Evolutionary conservation across 2,113 vertebrate genomes (phyloP).

Genomic region (Oncorhynchus masou): DNA sequence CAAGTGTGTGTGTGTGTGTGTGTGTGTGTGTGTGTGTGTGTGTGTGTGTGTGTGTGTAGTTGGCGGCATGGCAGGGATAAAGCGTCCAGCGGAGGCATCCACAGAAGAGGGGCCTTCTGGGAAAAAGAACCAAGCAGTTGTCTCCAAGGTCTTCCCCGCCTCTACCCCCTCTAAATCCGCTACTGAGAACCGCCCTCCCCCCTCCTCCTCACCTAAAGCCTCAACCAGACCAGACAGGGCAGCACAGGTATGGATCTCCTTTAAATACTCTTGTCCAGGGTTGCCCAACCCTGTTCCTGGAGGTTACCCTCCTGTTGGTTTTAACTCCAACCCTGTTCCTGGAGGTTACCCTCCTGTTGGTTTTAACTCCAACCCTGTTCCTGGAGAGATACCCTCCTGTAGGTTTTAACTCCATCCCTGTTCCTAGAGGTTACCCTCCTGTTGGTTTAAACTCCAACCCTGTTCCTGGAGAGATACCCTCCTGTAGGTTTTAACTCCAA

Average conservation of each 20-base stretch:
- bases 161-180: conserved; percentile 45
- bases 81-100: conserved; percentile 76
- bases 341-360: too few species aligned
- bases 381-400: too few species aligned
- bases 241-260: conserved; percentile 37
- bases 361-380: too few species aligned
- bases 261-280: background rate
- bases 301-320: too few species aligned
- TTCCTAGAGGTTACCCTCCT: too few species aligned
- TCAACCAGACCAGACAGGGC: conserved; percentile 34
- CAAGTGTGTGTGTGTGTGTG: conserved; percentile 6
- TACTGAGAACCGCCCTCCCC: conserved; percentile 59
- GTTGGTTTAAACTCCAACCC: too few species aligned
- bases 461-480: too few species aligned
- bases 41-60: conserved; percentile 69
- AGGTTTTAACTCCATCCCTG: too few species aligned
- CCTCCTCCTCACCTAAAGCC: conserved; percentile 23
- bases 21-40: conserved; percentile 20
- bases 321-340: too few species aligned
- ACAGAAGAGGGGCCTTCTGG: conserved; percentile 68
- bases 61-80: conserved; percentile 85
- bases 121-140: conserved; percentile 77
- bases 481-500: too few species aligned
- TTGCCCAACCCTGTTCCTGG: too few species aligned
- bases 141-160: conserved; percentile 49